phyloP scores from a whole-genome alignment of 2,113 vertebrate genomes.

The Parotia lawesii region DNA sequence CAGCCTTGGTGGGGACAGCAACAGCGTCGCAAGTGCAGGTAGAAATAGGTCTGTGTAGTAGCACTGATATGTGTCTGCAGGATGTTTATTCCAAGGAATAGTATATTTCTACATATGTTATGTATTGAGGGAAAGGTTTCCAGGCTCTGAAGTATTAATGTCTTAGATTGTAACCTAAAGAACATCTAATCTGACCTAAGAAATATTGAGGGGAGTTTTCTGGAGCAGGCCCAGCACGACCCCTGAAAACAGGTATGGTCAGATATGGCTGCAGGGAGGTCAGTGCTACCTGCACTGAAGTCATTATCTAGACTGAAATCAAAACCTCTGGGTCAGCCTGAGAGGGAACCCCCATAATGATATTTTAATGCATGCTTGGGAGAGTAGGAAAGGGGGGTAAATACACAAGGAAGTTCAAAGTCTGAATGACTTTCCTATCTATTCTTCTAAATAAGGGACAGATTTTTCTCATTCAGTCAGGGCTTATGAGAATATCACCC shows the following conservation, averaged over 20 bases:
- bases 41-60: neutral
- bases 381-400: neutral
- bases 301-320: neutral
- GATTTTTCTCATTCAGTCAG: slow-evolving; percentile 49
- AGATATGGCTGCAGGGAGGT: neutral
- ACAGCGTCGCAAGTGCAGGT: neutral
- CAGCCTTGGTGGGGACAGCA: neutral
- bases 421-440: neutral
- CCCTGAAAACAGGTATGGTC: neutral
- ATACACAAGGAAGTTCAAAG: slow-evolving; percentile 3
- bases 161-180: neutral
- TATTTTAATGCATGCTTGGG: neutral
- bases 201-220: neutral
- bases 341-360: neutral
- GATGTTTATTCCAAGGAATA: neutral
- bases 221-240: neutral
- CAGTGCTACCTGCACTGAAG: neutral
- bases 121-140: neutral
- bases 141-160: neutral
- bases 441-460: slow-evolving; percentile 31
- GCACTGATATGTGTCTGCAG: neutral
- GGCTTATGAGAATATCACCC: slow-evolving; percentile 68
- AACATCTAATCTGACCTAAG: neutral
- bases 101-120: neutral
- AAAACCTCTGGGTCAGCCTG: neutral